Percentiles rank a stretch among this genome's conserved stretches.
Conservation (phyloP, 1,140 invertebrate genomes). For the Ladona fulva region DNA sequence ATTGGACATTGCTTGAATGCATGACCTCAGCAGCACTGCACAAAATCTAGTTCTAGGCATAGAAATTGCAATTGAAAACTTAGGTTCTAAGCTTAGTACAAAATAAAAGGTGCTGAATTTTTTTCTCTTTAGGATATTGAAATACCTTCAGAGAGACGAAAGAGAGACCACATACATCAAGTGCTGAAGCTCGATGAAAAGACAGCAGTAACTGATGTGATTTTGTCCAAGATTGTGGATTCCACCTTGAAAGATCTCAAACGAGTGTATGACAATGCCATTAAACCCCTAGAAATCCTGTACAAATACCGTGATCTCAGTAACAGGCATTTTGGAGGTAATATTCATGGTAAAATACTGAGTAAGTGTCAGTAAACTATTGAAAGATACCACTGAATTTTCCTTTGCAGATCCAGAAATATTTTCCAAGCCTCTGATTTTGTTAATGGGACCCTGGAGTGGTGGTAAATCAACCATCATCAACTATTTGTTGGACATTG, state of each 20-base stretch:
- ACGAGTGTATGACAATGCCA: slow-evolving; percentile 74
- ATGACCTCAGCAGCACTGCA: too few relatives aligned
- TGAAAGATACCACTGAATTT: slow-evolving; percentile 14
- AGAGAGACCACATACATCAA: slow-evolving; percentile 69
- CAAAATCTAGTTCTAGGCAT: too few relatives aligned
- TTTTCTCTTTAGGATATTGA: slow-evolving; percentile 52
- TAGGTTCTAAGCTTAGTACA: slow-evolving; percentile 1
- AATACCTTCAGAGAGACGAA: slow-evolving; percentile 64
- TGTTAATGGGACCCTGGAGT: slow-evolving; percentile 93
- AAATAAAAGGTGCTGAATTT: slow-evolving; percentile 22
- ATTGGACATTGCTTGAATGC: too few relatives aligned
- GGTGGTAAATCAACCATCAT: slow-evolving; percentile 91
- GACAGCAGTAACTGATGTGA: slow-evolving; percentile 56
- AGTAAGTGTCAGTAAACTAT: not conserved
- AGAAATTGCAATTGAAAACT: too few relatives aligned
- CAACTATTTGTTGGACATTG: slow-evolving; percentile 83
- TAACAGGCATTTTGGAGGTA: slow-evolving; percentile 79
- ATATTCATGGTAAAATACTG: slow-evolving; percentile 13
- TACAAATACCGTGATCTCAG: slow-evolving; percentile 90
- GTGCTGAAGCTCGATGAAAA: slow-evolving; percentile 70
- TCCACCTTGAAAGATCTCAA: slow-evolving; percentile 77
- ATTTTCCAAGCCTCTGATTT: slow-evolving; percentile 83
- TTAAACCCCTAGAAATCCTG: slow-evolving; percentile 78
- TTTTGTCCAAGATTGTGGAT: slow-evolving; percentile 62
- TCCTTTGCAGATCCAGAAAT: slow-evolving; percentile 72